Evolutionary conservation across 2,797 vertebrate genomes (phyloP), one percentile per base, ranked within the genome.

Genomic region (Tenualosa ilisha): DNA sequence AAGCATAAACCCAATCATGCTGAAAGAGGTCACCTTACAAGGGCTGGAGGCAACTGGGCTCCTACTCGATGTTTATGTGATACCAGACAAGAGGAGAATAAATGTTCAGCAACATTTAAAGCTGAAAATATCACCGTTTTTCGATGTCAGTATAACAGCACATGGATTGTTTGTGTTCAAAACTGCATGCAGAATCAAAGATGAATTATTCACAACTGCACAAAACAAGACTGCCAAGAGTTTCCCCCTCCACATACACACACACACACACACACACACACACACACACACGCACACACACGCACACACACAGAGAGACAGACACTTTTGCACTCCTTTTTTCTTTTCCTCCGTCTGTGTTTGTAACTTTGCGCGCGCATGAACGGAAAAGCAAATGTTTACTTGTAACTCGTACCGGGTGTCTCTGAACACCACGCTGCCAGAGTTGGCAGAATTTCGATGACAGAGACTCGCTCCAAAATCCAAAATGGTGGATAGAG

Each of bases 311-410:
- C n/a, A n/a, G n/a, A n/a, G n/a, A 51, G 4, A 46, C 46, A 46
- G 4, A 46, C 50, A 51, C 50, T 51, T 12, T 51, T 6, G 7
- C 50, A 13, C 49, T 12, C 63, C 37, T 26, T 31, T n/a, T 63
- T 22, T 24, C 59, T 63, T 8, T 15, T 65, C 8, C 24, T 68
- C 63, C 11, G 37, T 43, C 68, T 75, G 68, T 75, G 68, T 75
- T 75, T 75, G 15, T 75, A n/a, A 37, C 68, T 22, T 53, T 20
- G 53, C 7, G 37, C 22, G 20, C 50, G 51, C 53, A 83, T 83
- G 46, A 82, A 82, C 49, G 24, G 51, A 56, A 83, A 59, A 83
- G 51, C 56, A 83, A 31, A 59, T 83, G 82, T 37, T 75, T 75
- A 75, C 68, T 40, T 75, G 68, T 40, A 40, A 75, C 68, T 43